Percentiles rank a stretch among this genome's conserved stretches.
Conservation (phyloP, 2,888 invertebrate genomes). For the Nasonovia ribisnigri region DNA sequence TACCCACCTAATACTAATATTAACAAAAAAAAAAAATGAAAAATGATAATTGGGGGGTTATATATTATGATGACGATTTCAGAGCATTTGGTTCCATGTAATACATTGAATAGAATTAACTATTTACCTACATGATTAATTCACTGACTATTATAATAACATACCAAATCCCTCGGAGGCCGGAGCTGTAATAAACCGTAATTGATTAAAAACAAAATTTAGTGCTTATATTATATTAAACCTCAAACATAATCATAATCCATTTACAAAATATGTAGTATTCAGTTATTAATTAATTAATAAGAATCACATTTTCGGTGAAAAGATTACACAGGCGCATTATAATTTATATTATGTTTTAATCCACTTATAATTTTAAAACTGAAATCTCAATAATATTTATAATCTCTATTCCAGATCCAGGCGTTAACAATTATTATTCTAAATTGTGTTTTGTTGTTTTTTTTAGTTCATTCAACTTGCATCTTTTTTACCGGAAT, state of each 20-base stretch:
- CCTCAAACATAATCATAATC: not conserved
- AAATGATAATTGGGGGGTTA: not conserved
- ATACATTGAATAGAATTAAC: not conserved
- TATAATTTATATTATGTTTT: too few relatives aligned
- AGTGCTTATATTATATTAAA: not conserved
- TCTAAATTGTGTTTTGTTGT: not conserved
- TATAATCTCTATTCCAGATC: not conserved
- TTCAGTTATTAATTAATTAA: constrained; percentile 3
- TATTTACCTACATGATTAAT: not conserved
- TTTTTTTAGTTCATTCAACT: not conserved
- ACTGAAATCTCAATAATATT: not conserved
- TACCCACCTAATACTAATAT: not conserved
- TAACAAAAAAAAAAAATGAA: not conserved
- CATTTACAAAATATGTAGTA: not conserved
- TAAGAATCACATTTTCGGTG: not conserved
- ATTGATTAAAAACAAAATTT: not conserved
- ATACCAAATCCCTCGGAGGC: too few relatives aligned
- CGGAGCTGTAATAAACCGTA: not conserved
- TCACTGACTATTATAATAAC: not conserved
- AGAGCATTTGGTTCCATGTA: not conserved
- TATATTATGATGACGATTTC: not conserved
- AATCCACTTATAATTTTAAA: not conserved
- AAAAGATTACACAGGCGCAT: not conserved
- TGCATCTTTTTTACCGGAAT: not conserved
- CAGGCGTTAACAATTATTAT: not conserved